Conservation (phyloP, 2,888 invertebrate species). For the Volucella zonaria region DNA sequence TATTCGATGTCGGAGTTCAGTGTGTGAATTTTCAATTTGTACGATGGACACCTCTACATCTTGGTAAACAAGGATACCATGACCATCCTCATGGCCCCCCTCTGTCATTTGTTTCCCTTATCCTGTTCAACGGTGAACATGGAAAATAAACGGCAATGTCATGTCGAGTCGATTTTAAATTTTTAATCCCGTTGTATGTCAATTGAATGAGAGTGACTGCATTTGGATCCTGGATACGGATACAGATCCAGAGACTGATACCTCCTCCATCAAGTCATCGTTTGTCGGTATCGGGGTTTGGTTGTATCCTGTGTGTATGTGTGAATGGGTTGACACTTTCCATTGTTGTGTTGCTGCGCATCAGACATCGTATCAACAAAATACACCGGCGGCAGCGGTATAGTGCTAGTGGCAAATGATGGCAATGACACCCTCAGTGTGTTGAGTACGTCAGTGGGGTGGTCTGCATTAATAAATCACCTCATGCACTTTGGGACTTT, state of each 20-base stretch:
- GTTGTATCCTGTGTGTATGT: constrained; percentile 13
- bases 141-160: constrained; percentile 77
- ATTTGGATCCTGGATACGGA: constrained; percentile 52
- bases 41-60: constrained; percentile 41
- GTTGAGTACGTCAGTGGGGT: background rate
- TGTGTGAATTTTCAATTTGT: constrained; percentile 46
- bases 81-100: background rate
- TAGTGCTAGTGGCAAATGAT: constrained; percentile 12
- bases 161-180: constrained; percentile 80
- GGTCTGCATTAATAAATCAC: constrained; percentile 78
- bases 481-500: constrained; percentile 78
- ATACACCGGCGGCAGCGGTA: constrained; percentile 8
- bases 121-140: constrained; percentile 33
- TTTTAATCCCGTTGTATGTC: constrained; percentile 79
- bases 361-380: constrained; percentile 21
- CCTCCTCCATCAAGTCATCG: constrained; percentile 16
- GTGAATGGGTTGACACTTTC: constrained; percentile 44
- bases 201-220: constrained; percentile 75
- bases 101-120: background rate
- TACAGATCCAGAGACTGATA: constrained; percentile 21
- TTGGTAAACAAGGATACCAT: constrained; percentile 37
- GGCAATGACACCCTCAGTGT: constrained; percentile 25
- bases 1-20: constrained; percentile 46
- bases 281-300: background rate
- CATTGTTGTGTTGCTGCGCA: constrained; percentile 59